Evolutionary conservation across 64 coral and sea anemone species (phyloP).

Genomic region (Stylophora pistillata): DNA sequence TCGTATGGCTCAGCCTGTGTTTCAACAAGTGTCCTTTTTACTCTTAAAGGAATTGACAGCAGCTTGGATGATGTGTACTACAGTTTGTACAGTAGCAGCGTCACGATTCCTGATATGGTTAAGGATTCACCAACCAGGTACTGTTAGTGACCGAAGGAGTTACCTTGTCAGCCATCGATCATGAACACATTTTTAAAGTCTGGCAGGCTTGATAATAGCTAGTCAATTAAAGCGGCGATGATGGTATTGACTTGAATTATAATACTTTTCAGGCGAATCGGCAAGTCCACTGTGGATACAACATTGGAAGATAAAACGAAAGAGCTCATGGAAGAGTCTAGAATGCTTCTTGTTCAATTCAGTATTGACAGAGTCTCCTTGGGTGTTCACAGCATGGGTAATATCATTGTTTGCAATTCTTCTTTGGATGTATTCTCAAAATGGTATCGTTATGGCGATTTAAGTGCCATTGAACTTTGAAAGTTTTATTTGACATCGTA

Average conservation of each 20-base stretch:
- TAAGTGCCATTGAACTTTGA: too few species aligned
- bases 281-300: slow-evolving; percentile 35
- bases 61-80: slow-evolving; percentile 85
- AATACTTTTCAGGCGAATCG: not conserved
- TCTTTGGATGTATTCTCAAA: too few species aligned
- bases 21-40: not conserved
- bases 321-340: slow-evolving; percentile 94
- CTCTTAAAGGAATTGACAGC: slow-evolving; percentile 39
- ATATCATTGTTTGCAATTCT: not conserved
- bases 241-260: not conserved
- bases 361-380: slow-evolving; percentile 85
- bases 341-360: slow-evolving; percentile 77
- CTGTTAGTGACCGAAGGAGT: too few species aligned
- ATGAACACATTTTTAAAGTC: too few species aligned
- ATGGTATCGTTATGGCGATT: too few species aligned
- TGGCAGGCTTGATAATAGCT: too few species aligned
- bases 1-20: too few species aligned
- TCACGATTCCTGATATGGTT: slow-evolving; percentile 61
- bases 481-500: too few species aligned
- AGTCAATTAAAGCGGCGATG: not conserved
- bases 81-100: slow-evolving; percentile 84
- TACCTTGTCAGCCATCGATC: too few species aligned
- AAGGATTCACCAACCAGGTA: slow-evolving; percentile 44
- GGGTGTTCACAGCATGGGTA: slow-evolving; percentile 88
- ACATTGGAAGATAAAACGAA: slow-evolving; percentile 65